A percentile compares a stretch with the other conserved stretches of the same genome.
These are phyloP conservation scores for Percopsis omiscomaycus DNA, from an alignment of 2,797 vertebrate genomes.

Conservation along the genomic window DNA sequence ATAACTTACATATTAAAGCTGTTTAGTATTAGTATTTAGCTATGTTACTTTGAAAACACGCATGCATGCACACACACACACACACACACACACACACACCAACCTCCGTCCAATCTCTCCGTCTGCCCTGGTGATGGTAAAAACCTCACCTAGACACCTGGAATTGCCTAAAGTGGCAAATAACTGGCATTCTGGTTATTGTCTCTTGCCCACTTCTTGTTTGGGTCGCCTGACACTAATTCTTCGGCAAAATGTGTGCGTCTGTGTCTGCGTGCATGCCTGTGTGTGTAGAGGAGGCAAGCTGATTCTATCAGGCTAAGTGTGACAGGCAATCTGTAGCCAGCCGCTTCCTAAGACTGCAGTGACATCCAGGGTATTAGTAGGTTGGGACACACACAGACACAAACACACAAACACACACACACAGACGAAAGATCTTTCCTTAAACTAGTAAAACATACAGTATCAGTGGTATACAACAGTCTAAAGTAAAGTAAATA, in stretches of 20 bases:
- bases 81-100: constrained; percentile 2
- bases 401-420: neutral
- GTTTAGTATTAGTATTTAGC: neutral
- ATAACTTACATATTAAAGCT: neutral
- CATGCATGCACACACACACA: neutral
- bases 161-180: constrained; percentile 43
- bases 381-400: too few relatives aligned
- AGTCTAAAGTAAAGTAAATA: too few relatives aligned
- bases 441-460: too few relatives aligned
- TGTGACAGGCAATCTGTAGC: constrained; percentile 68
- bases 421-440: too few relatives aligned
- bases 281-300: constrained; percentile 37
- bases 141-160: constrained; percentile 30
- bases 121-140: constrained; percentile 39
- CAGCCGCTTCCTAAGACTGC: constrained; percentile 58
- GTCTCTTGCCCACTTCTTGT: constrained; percentile 19
- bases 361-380: constrained; percentile 58
- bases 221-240: constrained; percentile 51
- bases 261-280: constrained; percentile 14
- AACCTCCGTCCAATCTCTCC: constrained; percentile 34
- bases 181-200: constrained; percentile 44
- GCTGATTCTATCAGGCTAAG: constrained; percentile 57
- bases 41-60: neutral
- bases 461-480: too few relatives aligned
- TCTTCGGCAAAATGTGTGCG: constrained; percentile 16